phyloP scores from a whole-genome alignment of 2,797 vertebrate genomes.

The Squalus acanthias region DNA sequence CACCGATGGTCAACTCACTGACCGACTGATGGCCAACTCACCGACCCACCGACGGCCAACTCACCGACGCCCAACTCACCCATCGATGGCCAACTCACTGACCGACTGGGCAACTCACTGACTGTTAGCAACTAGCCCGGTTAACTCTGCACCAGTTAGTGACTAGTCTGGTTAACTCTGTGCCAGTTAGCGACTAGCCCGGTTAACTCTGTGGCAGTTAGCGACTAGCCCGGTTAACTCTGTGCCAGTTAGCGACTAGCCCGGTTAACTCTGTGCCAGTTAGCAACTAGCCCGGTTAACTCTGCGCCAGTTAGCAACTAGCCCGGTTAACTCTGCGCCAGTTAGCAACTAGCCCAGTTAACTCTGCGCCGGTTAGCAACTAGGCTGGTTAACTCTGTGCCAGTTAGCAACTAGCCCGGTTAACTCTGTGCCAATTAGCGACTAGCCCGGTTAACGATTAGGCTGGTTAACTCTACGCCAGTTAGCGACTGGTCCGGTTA shows the following conservation, averaged over 20 bases:
- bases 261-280: too few species aligned
- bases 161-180: too few species aligned
- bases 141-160: not conserved
- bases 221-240: too few species aligned
- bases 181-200: too few species aligned
- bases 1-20: not conserved
- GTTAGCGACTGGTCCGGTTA: not conserved
- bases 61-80: too few species aligned
- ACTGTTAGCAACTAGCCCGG: too few species aligned
- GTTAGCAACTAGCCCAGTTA: not conserved
- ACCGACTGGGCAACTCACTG: too few species aligned
- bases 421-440: too few species aligned
- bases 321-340: not conserved
- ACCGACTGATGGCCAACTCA: too few species aligned
- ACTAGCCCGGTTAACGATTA: not conserved
- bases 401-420: not conserved
- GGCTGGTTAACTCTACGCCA: not conserved
- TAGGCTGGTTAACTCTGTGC: not conserved
- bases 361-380: not conserved
- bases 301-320: not conserved
- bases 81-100: not conserved
- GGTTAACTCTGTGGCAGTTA: too few species aligned
- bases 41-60: not conserved
- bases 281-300: too few species aligned
- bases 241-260: too few species aligned